Conservation (phyloP, 2,888 invertebrate genomes). For the Sepiola atlantica region DNA sequence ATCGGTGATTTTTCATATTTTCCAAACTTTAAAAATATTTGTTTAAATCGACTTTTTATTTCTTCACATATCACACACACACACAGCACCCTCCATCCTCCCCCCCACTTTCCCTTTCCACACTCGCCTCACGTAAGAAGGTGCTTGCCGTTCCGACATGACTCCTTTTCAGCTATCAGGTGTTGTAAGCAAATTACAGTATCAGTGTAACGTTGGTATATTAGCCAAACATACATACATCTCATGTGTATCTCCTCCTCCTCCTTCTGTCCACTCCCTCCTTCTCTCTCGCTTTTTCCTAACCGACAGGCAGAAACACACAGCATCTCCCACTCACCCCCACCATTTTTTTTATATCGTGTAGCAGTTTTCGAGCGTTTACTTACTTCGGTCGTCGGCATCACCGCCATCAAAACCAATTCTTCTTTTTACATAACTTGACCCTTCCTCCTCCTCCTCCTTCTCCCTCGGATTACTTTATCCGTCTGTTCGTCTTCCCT, state of each 20-base stretch:
- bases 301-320: background rate
- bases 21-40: too few relatives aligned
- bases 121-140: background rate
- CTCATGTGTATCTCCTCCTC: background rate
- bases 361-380: slow-evolving; percentile 24
- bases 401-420: background rate
- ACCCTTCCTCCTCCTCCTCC: background rate
- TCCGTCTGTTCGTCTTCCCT: background rate
- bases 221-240: background rate
- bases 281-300: background rate
- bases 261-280: background rate
- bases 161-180: slow-evolving; percentile 12
- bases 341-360: background rate
- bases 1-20: too few relatives aligned
- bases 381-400: background rate
- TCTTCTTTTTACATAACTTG: slow-evolving; percentile 20
- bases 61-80: too few relatives aligned
- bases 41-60: too few relatives aligned
- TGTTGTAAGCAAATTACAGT: slow-evolving; percentile 14
- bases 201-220: background rate
- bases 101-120: background rate
- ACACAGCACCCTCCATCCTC: background rate
- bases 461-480: background rate
- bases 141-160: background rate
- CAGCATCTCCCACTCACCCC: background rate